Percentiles rank a stretch among this genome's conserved stretches.
Conservation (phyloP, 2,888 invertebrate genomes). For the Stomorhina lunata region DNA sequence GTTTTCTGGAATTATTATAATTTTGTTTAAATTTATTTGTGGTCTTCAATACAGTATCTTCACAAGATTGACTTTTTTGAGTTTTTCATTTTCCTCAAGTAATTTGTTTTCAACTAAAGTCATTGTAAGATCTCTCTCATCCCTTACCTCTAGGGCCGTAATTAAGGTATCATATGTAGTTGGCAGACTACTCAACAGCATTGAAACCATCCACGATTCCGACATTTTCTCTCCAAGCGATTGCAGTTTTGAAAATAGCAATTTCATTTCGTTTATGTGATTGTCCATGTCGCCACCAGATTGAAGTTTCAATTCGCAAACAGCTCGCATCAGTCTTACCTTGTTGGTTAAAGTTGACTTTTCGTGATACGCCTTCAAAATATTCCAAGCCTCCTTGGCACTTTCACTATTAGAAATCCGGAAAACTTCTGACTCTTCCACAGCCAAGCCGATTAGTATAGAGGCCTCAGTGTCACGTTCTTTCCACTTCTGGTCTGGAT, state of each 20-base stretch:
- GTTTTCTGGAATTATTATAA: too few relatives aligned
- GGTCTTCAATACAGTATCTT: constrained; percentile 17
- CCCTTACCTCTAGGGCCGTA: constrained; percentile 48
- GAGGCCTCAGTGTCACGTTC: constrained; percentile 25
- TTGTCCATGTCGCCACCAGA: constrained; percentile 34
- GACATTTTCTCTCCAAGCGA: constrained; percentile 18
- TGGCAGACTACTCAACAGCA: constrained; percentile 40
- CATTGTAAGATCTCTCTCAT: constrained; percentile 25
- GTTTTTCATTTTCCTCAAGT: constrained; percentile 16
- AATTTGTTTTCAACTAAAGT: constrained; percentile 35
- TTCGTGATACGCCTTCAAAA: constrained; percentile 21
- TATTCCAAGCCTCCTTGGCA: constrained; percentile 34
- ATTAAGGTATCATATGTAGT: constrained; percentile 23
- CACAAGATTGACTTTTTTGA: constrained; percentile 3
- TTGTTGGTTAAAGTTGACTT: constrained; percentile 17
- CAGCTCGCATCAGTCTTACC: constrained; percentile 27
- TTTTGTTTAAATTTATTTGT: not conserved
- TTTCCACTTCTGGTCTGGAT: constrained; percentile 10
- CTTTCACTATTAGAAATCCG: constrained; percentile 15
- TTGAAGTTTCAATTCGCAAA: constrained; percentile 22
- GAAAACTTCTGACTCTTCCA: constrained; percentile 31
- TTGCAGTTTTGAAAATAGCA: constrained; percentile 21
- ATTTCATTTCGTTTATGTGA: not conserved
- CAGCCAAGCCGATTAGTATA: constrained; percentile 35
- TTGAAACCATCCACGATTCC: constrained; percentile 42